Evolutionary conservation across 2,888 invertebrate species (phyloP).

Genomic region (Tholera decimalis): DNA sequence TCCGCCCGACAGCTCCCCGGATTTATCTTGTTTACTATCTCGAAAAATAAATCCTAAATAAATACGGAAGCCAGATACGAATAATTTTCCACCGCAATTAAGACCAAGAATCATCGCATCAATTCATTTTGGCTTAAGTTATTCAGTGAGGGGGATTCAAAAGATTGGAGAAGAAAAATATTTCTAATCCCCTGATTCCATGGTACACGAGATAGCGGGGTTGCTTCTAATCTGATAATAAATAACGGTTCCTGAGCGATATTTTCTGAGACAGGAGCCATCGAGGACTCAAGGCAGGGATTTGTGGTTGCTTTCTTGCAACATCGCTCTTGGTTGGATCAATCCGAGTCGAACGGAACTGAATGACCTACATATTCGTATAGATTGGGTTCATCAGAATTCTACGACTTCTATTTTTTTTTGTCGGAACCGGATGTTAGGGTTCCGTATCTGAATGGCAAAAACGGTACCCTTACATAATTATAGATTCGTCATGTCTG

Average conservation of each 20-base stretch:
- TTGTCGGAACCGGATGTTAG: background rate
- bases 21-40: slow-evolving; percentile 63
- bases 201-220: slow-evolving; percentile 37
- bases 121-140: slow-evolving; percentile 39
- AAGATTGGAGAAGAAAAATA: slow-evolving; percentile 27
- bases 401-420: slow-evolving; percentile 20
- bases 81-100: slow-evolving; percentile 56
- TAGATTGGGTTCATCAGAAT: slow-evolving; percentile 35
- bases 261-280: slow-evolving; percentile 52
- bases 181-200: slow-evolving; percentile 54
- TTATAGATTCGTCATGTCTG: too few relatives aligned
- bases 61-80: slow-evolving; percentile 49
- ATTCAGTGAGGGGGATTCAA: slow-evolving; percentile 47
- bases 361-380: slow-evolving; percentile 19
- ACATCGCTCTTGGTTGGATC: slow-evolving; percentile 48
- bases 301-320: slow-evolving; percentile 42
- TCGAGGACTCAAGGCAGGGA: slow-evolving; percentile 45
- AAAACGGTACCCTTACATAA: too few relatives aligned
- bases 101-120: slow-evolving; percentile 43
- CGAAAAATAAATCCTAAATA: slow-evolving; percentile 59
- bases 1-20: slow-evolving; percentile 44
- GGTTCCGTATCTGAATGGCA: too few relatives aligned
- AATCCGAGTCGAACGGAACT: slow-evolving; percentile 22
- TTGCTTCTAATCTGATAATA: slow-evolving; percentile 63
- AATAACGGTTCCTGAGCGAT: slow-evolving; percentile 59